Evolutionary conservation across 2,888 invertebrate genomes (phyloP), one percentile per base, ranked within the genome.

Genomic region (Lepidochrysops patricia): DNA sequence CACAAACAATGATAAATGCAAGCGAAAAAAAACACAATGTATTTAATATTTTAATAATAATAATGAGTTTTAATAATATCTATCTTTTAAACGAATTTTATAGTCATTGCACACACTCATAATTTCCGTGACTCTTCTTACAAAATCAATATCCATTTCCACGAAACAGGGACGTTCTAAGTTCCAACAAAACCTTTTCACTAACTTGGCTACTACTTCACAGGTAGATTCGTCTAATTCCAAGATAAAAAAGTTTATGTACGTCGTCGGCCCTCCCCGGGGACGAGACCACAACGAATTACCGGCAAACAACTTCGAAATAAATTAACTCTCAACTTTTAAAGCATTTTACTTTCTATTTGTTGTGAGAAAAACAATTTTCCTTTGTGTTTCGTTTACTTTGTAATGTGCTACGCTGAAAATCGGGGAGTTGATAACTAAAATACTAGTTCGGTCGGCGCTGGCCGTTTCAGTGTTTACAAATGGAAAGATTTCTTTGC

Each of bases 311-410:
- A 86, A 87, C 84, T 86, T 84, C 77, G 75, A 85, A 86, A 86
- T 86, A 86, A 87, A 87, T 87, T 86, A 84, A 83, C 83, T 86
- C 84, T 77, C 85, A 56, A 85, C 84, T 86, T 85, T 84, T 77
- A 80, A 43, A 84, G 79, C 81, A 81, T 84, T 86, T 62, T 63
- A 63, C 63, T 62, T 63, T 60, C 82, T 74, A 75, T 73, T 64
- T 59, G 59, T 63, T 63, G 57, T 57, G 61, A 64, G 61, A 60
- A 34, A 82, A 86, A 84, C 83, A 83, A 84, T 84, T 43, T 85
- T 82, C 75, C 80, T 83, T 84, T 82, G 80, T 80, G 60, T 64
- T 63, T 65, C 63, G 58, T 63, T 62, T 63, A 62, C 60, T 57
- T 48, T 57, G 60, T 52, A 57, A 60, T 58, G 49, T 58, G 25